Evolutionary conservation across 23 tunicate species (phyloP).

Genomic region (Trididemnum nubilum): DNA sequence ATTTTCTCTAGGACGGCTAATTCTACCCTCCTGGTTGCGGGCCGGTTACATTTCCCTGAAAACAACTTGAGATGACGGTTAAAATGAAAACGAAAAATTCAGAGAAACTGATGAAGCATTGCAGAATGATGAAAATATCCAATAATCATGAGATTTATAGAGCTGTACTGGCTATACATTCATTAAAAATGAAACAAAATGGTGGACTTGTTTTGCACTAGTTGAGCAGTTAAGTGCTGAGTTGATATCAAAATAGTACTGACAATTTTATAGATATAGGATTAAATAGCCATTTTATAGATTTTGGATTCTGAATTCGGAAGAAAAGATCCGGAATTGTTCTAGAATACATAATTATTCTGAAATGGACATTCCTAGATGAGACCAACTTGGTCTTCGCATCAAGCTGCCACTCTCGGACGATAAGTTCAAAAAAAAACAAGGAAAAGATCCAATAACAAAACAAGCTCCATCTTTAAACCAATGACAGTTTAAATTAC

Average conservation of each 20-base stretch:
- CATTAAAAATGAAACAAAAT: neutral
- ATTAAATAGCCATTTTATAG: too few species aligned
- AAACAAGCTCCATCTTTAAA: too few species aligned
- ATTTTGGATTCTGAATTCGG: neutral
- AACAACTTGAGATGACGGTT: neutral
- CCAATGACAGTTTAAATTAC: too few species aligned
- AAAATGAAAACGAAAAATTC: neutral
- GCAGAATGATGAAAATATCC: neutral
- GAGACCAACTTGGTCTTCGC: too few species aligned
- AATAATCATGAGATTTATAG: neutral
- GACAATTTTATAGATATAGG: neutral
- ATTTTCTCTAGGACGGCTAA: neutral
- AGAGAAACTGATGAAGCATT: neutral
- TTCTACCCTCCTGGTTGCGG: neutral
- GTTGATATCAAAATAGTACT: neutral
- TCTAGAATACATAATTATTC: too few species aligned
- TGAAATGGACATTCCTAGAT: too few species aligned
- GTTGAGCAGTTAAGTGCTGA: neutral
- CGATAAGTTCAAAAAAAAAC: too few species aligned
- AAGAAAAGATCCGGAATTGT: too few species aligned
- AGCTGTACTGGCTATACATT: neutral
- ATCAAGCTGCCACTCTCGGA: too few species aligned
- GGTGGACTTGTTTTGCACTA: neutral
- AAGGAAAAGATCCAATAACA: too few species aligned
- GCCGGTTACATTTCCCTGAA: neutral